Evolutionary conservation across 2,888 invertebrate species (phyloP).

Genomic region (Morpho deidamia): DNA sequence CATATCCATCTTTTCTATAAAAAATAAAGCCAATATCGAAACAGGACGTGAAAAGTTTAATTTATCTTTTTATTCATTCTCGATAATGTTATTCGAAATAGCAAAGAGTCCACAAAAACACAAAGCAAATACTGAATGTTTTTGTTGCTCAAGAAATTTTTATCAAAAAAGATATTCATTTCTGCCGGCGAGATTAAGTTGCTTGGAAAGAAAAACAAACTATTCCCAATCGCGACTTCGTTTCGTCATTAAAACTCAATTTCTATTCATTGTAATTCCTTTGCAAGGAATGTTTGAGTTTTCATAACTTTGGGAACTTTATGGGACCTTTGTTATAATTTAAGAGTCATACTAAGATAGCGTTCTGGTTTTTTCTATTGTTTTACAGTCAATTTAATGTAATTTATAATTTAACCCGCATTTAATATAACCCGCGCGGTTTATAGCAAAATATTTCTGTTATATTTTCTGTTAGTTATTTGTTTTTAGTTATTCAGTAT

Average conservation of each 20-base stretch:
- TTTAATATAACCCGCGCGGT: no score
- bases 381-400: slow-evolving; percentile 14
- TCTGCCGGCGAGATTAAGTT: background rate
- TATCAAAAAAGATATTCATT: background rate
- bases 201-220: slow-evolving; percentile 6
- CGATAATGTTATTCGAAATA: no score
- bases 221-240: slow-evolving; percentile 9
- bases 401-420: slow-evolving; percentile 4
- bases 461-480: no score
- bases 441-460: no score
- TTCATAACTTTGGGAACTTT: slow-evolving; percentile 30
- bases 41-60: no score
- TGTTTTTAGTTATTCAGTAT: no score
- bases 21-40: no score
- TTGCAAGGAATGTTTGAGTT: slow-evolving; percentile 36
- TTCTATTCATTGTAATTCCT: slow-evolving; percentile 31
- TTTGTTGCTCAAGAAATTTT: background rate
- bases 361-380: slow-evolving; percentile 21
- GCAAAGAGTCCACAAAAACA: background rate
- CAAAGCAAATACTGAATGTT: background rate
- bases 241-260: slow-evolving; percentile 38
- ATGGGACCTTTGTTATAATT: slow-evolving; percentile 25
- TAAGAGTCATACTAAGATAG: slow-evolving; percentile 17
- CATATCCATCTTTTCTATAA: no score
- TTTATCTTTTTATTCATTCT: no score